phyloP scores from a whole-genome alignment of 2,888 invertebrate species.

The Ennomos quercinarius region DNA sequence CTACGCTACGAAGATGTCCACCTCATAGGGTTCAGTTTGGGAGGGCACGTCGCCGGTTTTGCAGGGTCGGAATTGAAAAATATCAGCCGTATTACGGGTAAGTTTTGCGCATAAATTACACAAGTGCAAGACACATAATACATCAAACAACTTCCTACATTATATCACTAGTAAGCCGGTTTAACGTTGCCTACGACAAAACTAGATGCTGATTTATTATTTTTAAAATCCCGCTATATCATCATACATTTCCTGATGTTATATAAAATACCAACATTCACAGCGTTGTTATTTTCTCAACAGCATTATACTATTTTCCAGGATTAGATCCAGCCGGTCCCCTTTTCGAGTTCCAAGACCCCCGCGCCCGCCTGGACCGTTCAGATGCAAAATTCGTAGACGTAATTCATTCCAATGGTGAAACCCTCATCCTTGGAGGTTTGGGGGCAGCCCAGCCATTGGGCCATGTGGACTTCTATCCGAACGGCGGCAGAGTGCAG shows the following conservation, averaged over 20 bases:
- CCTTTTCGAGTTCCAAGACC: slow-evolving; percentile 95
- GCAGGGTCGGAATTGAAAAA: slow-evolving; percentile 93
- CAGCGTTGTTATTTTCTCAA: neutral
- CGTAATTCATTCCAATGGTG: slow-evolving; percentile 97
- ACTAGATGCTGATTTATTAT: no score
- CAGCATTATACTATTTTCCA: slow-evolving; percentile 53
- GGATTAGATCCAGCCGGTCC: slow-evolving; percentile 96
- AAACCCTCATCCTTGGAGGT: slow-evolving; percentile 95
- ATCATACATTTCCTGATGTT: no score
- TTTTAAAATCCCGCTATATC: no score
- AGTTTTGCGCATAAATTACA: neutral
- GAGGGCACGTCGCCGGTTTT: slow-evolving; percentile 96
- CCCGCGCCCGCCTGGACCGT: slow-evolving; percentile 92
- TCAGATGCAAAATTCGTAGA: slow-evolving; percentile 95
- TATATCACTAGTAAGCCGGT: no score
- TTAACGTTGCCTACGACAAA: no score
- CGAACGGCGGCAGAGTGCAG: slow-evolving; percentile 96
- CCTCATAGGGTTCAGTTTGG: slow-evolving; percentile 95
- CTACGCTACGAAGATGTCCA: slow-evolving; percentile 91
- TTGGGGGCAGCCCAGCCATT: slow-evolving; percentile 95
- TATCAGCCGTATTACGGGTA: slow-evolving; percentile 94
- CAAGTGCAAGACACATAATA: no score
- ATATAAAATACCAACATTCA: neutral
- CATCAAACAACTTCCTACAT: no score
- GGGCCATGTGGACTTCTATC: slow-evolving; percentile 97